Percentiles rank a stretch among this genome's conserved stretches.
phyloP scores from a whole-genome alignment of 2,797 vertebrate species.

The Poeciliopsis paucimaculata region DNA sequence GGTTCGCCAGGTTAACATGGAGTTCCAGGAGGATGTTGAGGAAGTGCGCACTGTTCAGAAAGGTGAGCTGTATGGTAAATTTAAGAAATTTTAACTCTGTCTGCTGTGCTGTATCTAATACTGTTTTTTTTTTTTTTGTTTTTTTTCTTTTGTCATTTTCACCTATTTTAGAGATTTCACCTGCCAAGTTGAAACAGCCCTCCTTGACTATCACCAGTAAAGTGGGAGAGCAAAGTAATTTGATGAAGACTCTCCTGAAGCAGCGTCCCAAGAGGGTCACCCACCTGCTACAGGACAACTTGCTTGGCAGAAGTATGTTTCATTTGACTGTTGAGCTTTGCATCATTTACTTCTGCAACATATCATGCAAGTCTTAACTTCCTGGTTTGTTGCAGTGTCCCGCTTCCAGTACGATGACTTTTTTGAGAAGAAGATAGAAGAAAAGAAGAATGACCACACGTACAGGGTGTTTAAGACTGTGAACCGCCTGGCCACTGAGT shows the following conservation, averaged over 20 bases:
- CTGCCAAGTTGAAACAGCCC: slow-evolving; percentile 66
- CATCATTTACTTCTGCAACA: slow-evolving; percentile 3
- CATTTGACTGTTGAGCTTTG: neutral
- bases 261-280: slow-evolving; percentile 90
- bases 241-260: slow-evolving; percentile 88
- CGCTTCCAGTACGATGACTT: slow-evolving; percentile 93
- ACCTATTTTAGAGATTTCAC: slow-evolving; percentile 78
- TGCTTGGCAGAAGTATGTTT: slow-evolving; percentile 86
- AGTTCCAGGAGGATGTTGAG: slow-evolving; percentile 94
- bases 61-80: slow-evolving; percentile 74
- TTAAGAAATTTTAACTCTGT: neutral
- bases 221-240: slow-evolving; percentile 59
- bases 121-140: neutral
- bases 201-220: slow-evolving; percentile 58
- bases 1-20: slow-evolving; percentile 90
- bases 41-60: slow-evolving; percentile 88
- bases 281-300: slow-evolving; percentile 94
- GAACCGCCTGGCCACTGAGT: slow-evolving; percentile 88
- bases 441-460: slow-evolving; percentile 90
- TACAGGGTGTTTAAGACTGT: slow-evolving; percentile 94
- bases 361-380: slow-evolving; percentile 34
- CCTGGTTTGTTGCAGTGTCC: slow-evolving; percentile 77
- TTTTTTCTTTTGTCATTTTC: neutral
- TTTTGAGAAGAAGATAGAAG: slow-evolving; percentile 85
- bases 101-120: neutral